These are phyloP conservation scores for Amphipoea oculea DNA, from an alignment of 2,888 invertebrate species.

Conservation along the genomic window DNA sequence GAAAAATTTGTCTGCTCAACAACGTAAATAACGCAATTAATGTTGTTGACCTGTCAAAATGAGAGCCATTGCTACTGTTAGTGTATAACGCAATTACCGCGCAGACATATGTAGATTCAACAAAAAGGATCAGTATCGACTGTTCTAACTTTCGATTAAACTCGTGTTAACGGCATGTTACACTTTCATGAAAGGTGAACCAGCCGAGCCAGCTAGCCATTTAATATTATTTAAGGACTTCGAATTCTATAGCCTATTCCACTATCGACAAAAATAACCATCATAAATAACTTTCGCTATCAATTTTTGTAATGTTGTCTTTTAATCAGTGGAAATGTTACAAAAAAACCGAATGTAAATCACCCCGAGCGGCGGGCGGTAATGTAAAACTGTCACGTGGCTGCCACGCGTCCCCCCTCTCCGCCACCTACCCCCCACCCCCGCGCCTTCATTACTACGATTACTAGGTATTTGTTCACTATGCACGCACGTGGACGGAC, in stretches of 20 bases:
- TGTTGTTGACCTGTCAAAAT: neutral
- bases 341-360: slow-evolving; percentile 79
- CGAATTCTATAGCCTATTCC: neutral
- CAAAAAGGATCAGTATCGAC: neutral
- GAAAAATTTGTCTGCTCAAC: too few relatives aligned
- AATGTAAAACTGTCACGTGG: slow-evolving; percentile 88
- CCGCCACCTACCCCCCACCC: slow-evolving; percentile 67
- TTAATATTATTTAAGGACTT: neutral
- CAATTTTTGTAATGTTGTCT: slow-evolving; percentile 65
- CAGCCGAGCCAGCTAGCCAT: neutral
- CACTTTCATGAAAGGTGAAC: neutral
- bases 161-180: neutral
- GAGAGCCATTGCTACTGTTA: neutral
- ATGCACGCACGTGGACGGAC: slow-evolving; percentile 85
- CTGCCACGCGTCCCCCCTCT: slow-evolving; percentile 80
- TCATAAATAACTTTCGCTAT: slow-evolving; percentile 55
- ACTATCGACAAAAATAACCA: slow-evolving; percentile 2
- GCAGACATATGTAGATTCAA: neutral
- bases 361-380: slow-evolving; percentile 77
- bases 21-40: neutral
- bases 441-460: slow-evolving; percentile 86
- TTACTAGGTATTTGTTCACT: slow-evolving; percentile 88
- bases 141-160: neutral
- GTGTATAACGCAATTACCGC: too few relatives aligned
- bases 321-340: slow-evolving; percentile 74